Percentiles rank a stretch among this genome's conserved stretches.
phyloP scores from a whole-genome alignment of 2,113 vertebrate genomes.

The Aphyosemion australe region DNA sequence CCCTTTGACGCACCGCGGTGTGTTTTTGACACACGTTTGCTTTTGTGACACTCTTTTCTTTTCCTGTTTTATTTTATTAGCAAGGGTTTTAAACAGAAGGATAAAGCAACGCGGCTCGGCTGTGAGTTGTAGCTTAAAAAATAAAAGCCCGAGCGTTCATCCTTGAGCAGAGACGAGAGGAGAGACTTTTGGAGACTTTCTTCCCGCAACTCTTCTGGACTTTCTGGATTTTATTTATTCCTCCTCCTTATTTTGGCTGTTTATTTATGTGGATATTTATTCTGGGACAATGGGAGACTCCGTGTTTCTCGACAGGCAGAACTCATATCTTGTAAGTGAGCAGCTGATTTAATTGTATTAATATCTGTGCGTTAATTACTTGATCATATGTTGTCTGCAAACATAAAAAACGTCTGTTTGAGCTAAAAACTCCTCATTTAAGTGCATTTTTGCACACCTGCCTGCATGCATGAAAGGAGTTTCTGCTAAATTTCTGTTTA shows the following conservation, averaged over 20 bases:
- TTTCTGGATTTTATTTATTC: slow-evolving; percentile 27
- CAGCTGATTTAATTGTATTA: slow-evolving; percentile 12
- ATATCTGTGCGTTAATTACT: too few species aligned
- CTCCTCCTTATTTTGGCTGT: slow-evolving; percentile 2
- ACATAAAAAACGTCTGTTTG: too few species aligned
- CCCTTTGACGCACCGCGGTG: slow-evolving; percentile 55
- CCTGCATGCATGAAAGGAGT: too few species aligned
- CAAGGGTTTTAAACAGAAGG: neutral
- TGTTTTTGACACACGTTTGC: slow-evolving; percentile 14
- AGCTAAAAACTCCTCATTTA: too few species aligned
- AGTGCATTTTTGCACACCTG: neutral
- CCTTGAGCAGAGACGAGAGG: slow-evolving; percentile 2
- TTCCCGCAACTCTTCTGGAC: slow-evolving; percentile 14
- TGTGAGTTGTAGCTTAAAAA: neutral
- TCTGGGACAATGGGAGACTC: slow-evolving; percentile 84
- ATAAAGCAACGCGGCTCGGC: neutral
- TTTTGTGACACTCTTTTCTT: too few species aligned
- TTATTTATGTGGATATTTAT: slow-evolving; percentile 74
- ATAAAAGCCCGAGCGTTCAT: neutral
- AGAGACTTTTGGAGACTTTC: slow-evolving; percentile 20
- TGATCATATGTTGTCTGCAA: slow-evolving; percentile 5
- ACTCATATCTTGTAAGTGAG: slow-evolving; percentile 88
- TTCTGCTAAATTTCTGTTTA: too few species aligned
- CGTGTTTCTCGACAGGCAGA: slow-evolving; percentile 83
- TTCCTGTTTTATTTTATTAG: too few species aligned